A percentile compares a stretch with the other conserved stretches of the same genome.
Evolutionary conservation across 2,888 invertebrate species (phyloP).

Genomic region (Tetranychus piercei): DNA sequence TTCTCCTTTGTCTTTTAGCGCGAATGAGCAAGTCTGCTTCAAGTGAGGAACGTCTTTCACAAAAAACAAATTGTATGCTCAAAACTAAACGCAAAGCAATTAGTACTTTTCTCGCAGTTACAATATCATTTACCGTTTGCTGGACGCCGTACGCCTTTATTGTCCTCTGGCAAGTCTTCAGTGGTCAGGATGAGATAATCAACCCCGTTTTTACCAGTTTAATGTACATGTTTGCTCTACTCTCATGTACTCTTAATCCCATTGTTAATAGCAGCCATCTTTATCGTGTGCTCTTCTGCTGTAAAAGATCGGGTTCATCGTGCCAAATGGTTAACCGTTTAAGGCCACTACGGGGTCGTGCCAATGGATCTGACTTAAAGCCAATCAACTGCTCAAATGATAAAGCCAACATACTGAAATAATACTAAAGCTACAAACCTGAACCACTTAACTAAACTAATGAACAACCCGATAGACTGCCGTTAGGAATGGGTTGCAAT

Average conservation of each 20-base stretch:
- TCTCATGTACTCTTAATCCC: not conserved
- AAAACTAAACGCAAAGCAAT: constrained; percentile 8
- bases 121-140: constrained; percentile 1
- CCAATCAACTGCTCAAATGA: constrained; percentile 10
- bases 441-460: too few species aligned
- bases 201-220: not conserved
- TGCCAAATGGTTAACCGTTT: not conserved
- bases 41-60: constrained; percentile 7
- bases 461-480: too few species aligned
- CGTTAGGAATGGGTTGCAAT: too few species aligned
- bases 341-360: not conserved
- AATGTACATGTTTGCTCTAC: not conserved
- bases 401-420: not conserved
- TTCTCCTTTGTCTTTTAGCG: not conserved
- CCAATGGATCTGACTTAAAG: not conserved
- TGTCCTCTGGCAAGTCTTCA: not conserved
- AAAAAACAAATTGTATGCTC: constrained; percentile 10
- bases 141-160: constrained; percentile 2
- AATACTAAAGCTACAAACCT: too few species aligned
- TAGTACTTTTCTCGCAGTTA: not conserved
- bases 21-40: constrained; percentile 9
- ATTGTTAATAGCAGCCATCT: not conserved
- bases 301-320: not conserved
- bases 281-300: not conserved
- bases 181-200: constrained; percentile 4